These are phyloP conservation scores for Ferdinandea cuprea DNA, from an alignment of 2,888 invertebrate species.

Conservation along the genomic window DNA sequence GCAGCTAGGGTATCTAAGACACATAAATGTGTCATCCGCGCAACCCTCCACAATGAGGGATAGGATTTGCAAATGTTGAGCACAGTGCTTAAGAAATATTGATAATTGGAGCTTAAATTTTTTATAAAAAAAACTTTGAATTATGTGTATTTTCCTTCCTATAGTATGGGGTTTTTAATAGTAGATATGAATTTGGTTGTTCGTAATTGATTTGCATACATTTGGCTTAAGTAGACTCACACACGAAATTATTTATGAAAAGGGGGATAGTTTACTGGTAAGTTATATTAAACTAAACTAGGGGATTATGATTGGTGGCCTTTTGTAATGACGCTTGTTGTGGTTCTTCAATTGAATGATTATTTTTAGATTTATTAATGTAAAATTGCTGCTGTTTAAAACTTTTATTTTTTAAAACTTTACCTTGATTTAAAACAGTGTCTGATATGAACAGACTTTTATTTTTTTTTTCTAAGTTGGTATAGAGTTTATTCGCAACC, in stretches of 20 bases:
- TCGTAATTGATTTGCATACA: conserved; percentile 68
- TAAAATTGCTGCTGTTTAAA: conserved; percentile 25
- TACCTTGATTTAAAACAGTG: conserved; percentile 22
- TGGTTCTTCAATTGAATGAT: conserved; percentile 61
- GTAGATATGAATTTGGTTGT: not conserved
- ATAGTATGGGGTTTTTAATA: not conserved
- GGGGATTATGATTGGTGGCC: conserved; percentile 40
- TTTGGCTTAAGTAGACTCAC: conserved; percentile 6
- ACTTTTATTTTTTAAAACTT: conserved; percentile 15
- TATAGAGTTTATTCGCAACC: no score
- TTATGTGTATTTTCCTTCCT: not conserved
- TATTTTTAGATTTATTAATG: conserved; percentile 68
- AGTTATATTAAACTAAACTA: conserved; percentile 10
- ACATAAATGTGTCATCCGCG: conserved; percentile 34
- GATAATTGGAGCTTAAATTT: conserved; percentile 35
- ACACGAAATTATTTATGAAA: conserved; percentile 46
- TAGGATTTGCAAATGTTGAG: conserved; percentile 30
- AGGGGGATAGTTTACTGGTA: conserved; percentile 36
- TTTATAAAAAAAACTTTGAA: conserved; percentile 12
- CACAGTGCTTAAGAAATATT: conserved; percentile 28
- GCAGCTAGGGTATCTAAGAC: conserved; percentile 42
- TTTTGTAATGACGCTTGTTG: conserved; percentile 47
- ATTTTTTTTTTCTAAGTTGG: not conserved
- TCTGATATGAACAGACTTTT: not conserved
- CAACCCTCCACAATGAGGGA: conserved; percentile 13